These are phyloP conservation scores for Drosophila seguyi DNA, from an alignment of 1,140 invertebrate species.

Conservation along the genomic window DNA sequence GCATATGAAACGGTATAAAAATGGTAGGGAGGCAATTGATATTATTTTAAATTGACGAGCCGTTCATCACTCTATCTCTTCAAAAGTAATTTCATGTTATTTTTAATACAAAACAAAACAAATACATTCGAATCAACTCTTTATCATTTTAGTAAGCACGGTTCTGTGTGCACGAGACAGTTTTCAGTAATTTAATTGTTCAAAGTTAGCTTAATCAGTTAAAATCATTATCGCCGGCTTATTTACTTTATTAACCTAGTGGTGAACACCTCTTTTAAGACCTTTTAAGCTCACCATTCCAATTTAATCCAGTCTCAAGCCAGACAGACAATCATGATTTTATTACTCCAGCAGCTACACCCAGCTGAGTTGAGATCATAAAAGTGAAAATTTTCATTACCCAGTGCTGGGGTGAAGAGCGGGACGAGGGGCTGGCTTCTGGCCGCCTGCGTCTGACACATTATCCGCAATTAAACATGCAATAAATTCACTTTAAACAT, in stretches of 20 bases:
- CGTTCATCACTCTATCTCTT: neutral
- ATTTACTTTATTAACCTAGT: slow-evolving; percentile 4
- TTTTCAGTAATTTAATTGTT: neutral
- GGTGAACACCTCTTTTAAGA: slow-evolving; percentile 9
- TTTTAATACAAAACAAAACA: neutral
- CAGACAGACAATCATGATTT: slow-evolving; percentile 11
- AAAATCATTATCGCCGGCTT: neutral
- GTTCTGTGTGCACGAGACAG: too few species aligned
- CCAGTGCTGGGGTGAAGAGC: neutral
- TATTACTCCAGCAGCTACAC: slow-evolving; percentile 12
- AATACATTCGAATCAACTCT: neutral
- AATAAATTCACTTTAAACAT: slow-evolving; percentile 74
- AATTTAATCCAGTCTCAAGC: slow-evolving; percentile 24
- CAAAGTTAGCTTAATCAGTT: neutral
- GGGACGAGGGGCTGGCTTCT: slow-evolving; percentile 12
- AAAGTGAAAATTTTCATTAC: slow-evolving; percentile 69
- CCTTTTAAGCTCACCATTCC: slow-evolving; percentile 8
- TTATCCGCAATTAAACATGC: slow-evolving; percentile 70
- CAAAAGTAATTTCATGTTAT: neutral
- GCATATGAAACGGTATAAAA: neutral
- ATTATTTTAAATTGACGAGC: neutral
- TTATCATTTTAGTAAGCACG: too few species aligned
- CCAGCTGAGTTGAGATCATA: slow-evolving; percentile 48
- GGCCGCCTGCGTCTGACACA: slow-evolving; percentile 40
- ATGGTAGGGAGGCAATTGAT: neutral